These are phyloP conservation scores for Todiramphus chloris DNA, from an alignment of 2,113 vertebrate species.

Conservation along the genomic window DNA sequence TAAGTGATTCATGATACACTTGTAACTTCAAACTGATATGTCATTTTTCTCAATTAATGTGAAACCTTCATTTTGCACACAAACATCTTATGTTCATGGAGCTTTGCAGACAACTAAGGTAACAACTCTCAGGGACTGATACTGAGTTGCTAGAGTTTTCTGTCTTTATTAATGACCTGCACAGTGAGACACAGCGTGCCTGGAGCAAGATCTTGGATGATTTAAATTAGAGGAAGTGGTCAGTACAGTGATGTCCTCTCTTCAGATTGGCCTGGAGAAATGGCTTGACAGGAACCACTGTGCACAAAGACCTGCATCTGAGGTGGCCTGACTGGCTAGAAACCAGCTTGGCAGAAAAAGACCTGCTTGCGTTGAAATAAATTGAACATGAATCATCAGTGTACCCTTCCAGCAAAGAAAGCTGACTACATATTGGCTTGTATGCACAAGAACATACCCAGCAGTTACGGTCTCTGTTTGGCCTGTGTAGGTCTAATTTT, in stretches of 20 bases:
- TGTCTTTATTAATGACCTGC: neutral
- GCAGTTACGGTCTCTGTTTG: neutral
- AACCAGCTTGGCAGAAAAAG: neutral
- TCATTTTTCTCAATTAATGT: neutral
- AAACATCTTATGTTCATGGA: neutral
- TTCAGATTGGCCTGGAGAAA: neutral
- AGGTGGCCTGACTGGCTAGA: neutral
- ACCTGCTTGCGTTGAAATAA: neutral
- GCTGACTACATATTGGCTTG: accelerated
- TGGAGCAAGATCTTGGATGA: neutral
- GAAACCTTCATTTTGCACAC: neutral
- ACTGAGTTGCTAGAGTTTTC: neutral
- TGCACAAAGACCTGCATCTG: neutral
- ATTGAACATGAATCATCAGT: neutral
- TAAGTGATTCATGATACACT: neutral
- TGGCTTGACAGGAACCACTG: neutral
- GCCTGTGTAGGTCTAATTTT: neutral
- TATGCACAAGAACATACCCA: accelerated
- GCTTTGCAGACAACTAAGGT: neutral
- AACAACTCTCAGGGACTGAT: neutral
- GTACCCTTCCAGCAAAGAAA: neutral
- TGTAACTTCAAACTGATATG: neutral
- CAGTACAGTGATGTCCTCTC: neutral
- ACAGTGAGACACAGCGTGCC: neutral
- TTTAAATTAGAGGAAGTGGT: neutral